These are phyloP conservation scores for Clinocottus analis DNA, from an alignment of 2,113 vertebrate genomes.

Conservation along the genomic window DNA sequence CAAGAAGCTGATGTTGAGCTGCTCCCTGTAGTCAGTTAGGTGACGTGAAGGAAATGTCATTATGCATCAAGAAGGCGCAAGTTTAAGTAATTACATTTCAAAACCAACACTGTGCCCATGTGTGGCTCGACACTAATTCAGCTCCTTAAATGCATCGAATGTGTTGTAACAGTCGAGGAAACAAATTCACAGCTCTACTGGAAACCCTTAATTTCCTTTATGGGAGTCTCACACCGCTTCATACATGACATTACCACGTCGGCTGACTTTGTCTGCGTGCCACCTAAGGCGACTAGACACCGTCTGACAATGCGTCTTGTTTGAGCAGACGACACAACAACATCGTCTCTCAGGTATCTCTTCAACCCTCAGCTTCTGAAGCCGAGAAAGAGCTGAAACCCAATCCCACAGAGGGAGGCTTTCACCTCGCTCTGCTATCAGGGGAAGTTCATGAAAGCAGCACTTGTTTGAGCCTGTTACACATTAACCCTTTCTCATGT, in stretches of 20 bases:
- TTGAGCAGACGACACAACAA: slow-evolving; percentile 13
- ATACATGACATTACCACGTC: slow-evolving; percentile 27
- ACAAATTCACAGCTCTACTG: not conserved
- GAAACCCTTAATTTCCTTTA: not conserved
- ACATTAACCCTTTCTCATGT: slow-evolving; percentile 69
- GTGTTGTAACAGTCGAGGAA: not conserved
- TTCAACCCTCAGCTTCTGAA: slow-evolving; percentile 25
- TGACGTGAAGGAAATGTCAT: slow-evolving; percentile 14
- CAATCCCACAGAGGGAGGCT: slow-evolving; percentile 48
- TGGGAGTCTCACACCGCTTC: not conserved
- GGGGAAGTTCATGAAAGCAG: slow-evolving; percentile 62
- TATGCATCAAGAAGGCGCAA: not conserved
- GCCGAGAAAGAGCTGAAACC: slow-evolving; percentile 61
- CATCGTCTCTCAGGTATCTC: slow-evolving; percentile 42
- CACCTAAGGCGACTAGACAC: not conserved
- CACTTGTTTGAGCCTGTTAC: slow-evolving; percentile 77
- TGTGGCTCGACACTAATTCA: not conserved
- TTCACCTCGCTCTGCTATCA: slow-evolving; percentile 67
- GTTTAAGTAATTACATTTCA: not conserved
- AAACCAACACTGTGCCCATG: not conserved
- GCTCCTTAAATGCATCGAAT: not conserved
- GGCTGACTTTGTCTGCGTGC: not conserved
- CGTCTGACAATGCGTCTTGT: not conserved
- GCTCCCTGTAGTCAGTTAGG: slow-evolving; percentile 7
- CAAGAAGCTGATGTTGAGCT: not conserved